Conservation (phyloP, 2,113 vertebrate species). For the Anas platyrhynchos region DNA sequence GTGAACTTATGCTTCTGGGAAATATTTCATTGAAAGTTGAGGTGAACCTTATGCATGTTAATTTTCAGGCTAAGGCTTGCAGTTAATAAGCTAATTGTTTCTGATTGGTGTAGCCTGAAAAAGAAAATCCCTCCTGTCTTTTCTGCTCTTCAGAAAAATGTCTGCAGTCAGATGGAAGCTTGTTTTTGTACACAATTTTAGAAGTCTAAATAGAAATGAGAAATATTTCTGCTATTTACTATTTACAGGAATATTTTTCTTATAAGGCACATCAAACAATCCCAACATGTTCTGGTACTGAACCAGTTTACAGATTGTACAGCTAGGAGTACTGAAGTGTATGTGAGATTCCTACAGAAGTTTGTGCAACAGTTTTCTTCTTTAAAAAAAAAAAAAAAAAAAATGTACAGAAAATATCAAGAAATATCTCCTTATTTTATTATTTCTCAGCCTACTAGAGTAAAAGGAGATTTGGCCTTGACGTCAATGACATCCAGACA, state of each 20-base stretch:
- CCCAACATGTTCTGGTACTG: background rate
- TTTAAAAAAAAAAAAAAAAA: background rate
- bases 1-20: background rate
- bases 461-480: background rate
- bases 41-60: rapidly evolving
- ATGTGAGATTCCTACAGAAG: background rate
- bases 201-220: background rate
- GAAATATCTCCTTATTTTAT: background rate
- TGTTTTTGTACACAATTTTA: background rate
- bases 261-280: background rate
- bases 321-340: background rate
- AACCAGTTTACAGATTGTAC: background rate
- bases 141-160: background rate
- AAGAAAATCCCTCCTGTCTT: background rate
- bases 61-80: background rate
- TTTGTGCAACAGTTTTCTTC: background rate
- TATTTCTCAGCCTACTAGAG: background rate
- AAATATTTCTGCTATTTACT: background rate
- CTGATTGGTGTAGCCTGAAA: background rate
- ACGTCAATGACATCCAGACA: background rate
- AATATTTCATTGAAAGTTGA: background rate
- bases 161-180: background rate
- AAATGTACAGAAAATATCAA: background rate
- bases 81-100: background rate
- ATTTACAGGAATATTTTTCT: background rate